A percentile compares a stretch with the other conserved stretches of the same genome.
phyloP scores from a whole-genome alignment of 2,797 vertebrate genomes.

The Numenius phaeopus region DNA sequence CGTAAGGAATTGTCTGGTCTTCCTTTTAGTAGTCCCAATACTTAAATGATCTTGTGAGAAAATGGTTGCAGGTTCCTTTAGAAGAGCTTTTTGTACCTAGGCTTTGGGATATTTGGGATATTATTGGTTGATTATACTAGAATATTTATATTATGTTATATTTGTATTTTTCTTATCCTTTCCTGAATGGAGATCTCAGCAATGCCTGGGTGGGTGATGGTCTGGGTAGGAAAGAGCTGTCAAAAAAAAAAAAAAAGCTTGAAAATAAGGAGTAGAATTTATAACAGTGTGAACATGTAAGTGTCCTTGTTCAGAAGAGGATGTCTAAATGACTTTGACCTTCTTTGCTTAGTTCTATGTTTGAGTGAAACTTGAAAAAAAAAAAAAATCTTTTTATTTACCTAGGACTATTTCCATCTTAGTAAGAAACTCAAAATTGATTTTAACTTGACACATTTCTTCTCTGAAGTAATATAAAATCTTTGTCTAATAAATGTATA shows the following conservation, averaged over 20 bases:
- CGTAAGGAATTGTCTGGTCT: neutral
- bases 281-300: neutral
- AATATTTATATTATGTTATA: neutral
- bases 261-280: neutral
- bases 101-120: neutral
- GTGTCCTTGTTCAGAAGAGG: neutral
- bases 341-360: slow-evolving; percentile 32
- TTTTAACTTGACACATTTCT: slow-evolving; percentile 72
- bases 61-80: neutral
- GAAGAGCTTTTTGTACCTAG: neutral
- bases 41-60: neutral
- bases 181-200: neutral
- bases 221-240: neutral
- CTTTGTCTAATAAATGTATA: slow-evolving; percentile 69
- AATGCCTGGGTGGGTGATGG: neutral
- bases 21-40: neutral
- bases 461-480: slow-evolving; percentile 70
- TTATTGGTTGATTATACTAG: neutral
- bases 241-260: neutral
- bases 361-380: slow-evolving; percentile 60
- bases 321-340: slow-evolving; percentile 24
- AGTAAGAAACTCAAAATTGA: slow-evolving; percentile 79
- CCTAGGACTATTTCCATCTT: slow-evolving; percentile 68
- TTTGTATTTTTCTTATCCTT: neutral
- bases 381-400: slow-evolving; percentile 61